phyloP scores from a whole-genome alignment of 2,888 invertebrate species.

The Cryptocephalus moraei region DNA sequence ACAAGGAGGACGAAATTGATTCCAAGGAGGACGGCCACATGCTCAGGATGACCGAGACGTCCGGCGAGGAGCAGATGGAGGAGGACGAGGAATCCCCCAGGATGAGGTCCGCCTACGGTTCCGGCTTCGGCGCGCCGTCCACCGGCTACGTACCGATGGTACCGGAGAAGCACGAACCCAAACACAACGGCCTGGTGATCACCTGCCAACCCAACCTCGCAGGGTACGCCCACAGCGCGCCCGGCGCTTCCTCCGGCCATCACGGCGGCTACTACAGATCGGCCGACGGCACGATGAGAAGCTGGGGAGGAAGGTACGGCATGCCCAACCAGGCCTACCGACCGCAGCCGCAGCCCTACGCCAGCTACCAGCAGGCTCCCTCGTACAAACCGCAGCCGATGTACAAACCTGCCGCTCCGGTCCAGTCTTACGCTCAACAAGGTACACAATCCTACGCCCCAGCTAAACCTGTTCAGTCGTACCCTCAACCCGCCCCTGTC shows the following conservation, averaged over 20 bases:
- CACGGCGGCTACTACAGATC: constrained; percentile 9
- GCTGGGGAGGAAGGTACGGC: constrained; percentile 8
- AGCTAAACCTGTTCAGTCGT: too few relatives aligned
- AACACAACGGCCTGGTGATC: constrained; percentile 33
- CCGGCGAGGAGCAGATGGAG: constrained; percentile 4
- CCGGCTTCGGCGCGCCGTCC: neutral
- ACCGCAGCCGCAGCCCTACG: constrained; percentile 9
- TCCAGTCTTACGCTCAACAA: constrained; percentile 12
- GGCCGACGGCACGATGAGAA: constrained; percentile 5
- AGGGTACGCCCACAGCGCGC: constrained; percentile 29
- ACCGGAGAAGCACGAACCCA: constrained; percentile 12
- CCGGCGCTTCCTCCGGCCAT: constrained; percentile 3
- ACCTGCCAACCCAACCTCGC: constrained; percentile 37
- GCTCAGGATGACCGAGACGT: constrained; percentile 3
- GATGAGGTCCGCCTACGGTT: constrained; percentile 6
- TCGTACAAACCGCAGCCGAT: neutral
- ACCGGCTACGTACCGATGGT: constrained; percentile 2
- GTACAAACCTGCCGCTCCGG: neutral
- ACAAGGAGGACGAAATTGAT: neutral
- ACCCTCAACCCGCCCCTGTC: constrained; percentile 6
- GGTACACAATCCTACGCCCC: constrained; percentile 6
- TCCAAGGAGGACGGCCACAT: constrained; percentile 5
- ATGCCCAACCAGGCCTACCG: constrained; percentile 7
- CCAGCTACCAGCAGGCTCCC: constrained; percentile 1
- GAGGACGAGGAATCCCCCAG: constrained; percentile 3